phyloP scores from a whole-genome alignment of 2,113 vertebrate genomes.

The Poicephalus meyeri region DNA sequence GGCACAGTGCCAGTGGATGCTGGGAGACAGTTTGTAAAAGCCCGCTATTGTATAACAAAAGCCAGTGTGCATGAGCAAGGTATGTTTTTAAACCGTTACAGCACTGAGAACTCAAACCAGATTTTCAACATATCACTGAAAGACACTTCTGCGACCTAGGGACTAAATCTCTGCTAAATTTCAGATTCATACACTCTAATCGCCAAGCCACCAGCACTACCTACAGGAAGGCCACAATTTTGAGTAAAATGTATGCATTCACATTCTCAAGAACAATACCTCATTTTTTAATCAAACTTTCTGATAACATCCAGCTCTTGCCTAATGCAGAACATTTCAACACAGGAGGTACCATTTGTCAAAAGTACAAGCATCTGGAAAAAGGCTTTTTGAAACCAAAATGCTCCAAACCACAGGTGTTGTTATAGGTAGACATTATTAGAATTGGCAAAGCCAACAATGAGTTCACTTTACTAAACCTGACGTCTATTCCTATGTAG shows the following conservation, averaged over 20 bases:
- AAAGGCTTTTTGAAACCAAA: conserved; percentile 19
- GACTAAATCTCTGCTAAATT: not conserved
- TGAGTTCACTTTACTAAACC: not conserved
- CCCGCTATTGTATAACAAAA: conserved; percentile 44
- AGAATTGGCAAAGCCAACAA: not conserved
- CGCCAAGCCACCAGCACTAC: not conserved
- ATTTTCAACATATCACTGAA: conserved; percentile 45
- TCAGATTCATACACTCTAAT: not conserved
- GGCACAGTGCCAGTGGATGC: conserved; percentile 33
- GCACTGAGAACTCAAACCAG: conserved; percentile 56
- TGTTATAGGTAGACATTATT: not conserved
- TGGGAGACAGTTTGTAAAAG: conserved; percentile 28
- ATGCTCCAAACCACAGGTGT: not conserved
- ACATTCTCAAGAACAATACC: not conserved
- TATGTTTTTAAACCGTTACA: conserved; percentile 40
- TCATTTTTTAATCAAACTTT: not conserved
- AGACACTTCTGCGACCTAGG: not conserved
- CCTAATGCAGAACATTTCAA: not conserved
- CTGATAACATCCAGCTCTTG: not conserved
- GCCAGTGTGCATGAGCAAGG: conserved; percentile 11
- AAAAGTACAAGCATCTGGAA: conserved; percentile 19
- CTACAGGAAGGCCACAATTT: not conserved
- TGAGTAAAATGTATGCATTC: not conserved
- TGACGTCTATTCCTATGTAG: not conserved
- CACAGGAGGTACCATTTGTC: not conserved